Base-by-base conservation (phyloP, 2,113 vertebrate genomes). In the Nesogale talazaci region DNA sequence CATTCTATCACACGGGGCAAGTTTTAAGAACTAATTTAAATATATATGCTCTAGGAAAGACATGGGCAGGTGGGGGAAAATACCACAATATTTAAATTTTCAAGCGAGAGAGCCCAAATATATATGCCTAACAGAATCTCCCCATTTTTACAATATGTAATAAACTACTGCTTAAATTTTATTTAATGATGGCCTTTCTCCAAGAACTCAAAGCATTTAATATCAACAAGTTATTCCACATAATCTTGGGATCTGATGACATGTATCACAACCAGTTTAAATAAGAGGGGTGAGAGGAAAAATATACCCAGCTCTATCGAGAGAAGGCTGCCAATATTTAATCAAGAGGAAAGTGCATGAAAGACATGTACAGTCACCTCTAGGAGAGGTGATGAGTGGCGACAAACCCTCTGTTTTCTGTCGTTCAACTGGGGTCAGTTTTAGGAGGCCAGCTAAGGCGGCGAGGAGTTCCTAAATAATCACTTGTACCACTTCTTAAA, bases 391-490 rank as follows among this genome's bases (percentile, higher is more conserved):
- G 6, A 25, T 4, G 22, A 25, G 15, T 17, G 46, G 31, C 69
- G 9, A 23, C 65, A 20, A 89, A 59, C n/a, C 29, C 27, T 22
- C 3, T 10, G 16, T 75, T 85, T 82, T 46, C 61, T 77, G 63
- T 61, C 85, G 42, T 70, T 69, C 2, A 86, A 57, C 65, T 79
- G 61, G 70, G 31, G 46, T 82, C 27, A 78, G 34, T 36, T 90
- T 42, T 76, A 70, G 52, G 76, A 90, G 80, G 65, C 81, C 92
- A 42, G 56, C 65, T 90, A 31, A 59, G 22, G 17, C 92, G 69
- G 65, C 67, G 77, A n/a, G 78, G 94, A 90, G 94, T 93, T 78
- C 86, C 65, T 69, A 93, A 76, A 63, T 95, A 95, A 90, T 89
- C 74, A 83, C 59, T 34, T 86, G 59, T 90, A 91, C 63, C 38